phyloP scores from a whole-genome alignment of 53 echinoderm and acorn worm genomes.

The Temnopleurus reevesii region DNA sequence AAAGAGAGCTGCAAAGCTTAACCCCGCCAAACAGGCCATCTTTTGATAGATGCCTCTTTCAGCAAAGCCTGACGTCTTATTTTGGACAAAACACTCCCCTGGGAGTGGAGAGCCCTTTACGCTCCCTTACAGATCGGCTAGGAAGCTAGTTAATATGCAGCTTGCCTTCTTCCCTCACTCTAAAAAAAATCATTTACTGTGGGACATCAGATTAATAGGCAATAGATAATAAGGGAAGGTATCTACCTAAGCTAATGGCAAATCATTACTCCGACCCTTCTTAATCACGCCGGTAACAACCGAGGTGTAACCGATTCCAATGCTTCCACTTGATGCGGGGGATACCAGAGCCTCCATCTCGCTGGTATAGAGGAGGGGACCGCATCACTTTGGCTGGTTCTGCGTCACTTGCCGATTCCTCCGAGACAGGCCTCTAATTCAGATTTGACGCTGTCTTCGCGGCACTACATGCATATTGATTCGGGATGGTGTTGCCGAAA shows the following conservation, averaged over 20 bases:
- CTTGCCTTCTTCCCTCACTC: background rate
- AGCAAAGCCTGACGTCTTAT: slow-evolving; percentile 59
- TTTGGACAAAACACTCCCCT: slow-evolving; percentile 59
- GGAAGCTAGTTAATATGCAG: slow-evolving; percentile 58
- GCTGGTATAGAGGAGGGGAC: background rate
- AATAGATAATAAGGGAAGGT: background rate
- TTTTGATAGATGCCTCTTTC: slow-evolving; percentile 54
- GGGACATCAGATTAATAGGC: slow-evolving; percentile 60
- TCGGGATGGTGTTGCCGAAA: slow-evolving; percentile 31
- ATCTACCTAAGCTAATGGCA: slow-evolving; percentile 44
- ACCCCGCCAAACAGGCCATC: slow-evolving; percentile 14
- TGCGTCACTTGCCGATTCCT: slow-evolving; percentile 52
- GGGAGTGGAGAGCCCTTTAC: slow-evolving; percentile 15
- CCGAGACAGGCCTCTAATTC: slow-evolving; percentile 52
- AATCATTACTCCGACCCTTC: slow-evolving; percentile 37
- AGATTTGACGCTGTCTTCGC: slow-evolving; percentile 60
- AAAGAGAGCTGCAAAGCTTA: background rate
- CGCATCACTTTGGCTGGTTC: slow-evolving; percentile 39
- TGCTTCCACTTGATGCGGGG: slow-evolving; percentile 7
- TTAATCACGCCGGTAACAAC: slow-evolving; percentile 50
- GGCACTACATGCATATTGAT: slow-evolving; percentile 61
- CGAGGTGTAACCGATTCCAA: slow-evolving; percentile 53
- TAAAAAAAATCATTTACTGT: slow-evolving; percentile 23
- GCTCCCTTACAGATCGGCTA: slow-evolving; percentile 4
- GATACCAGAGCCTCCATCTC: background rate